Evolutionary conservation across 1,140 invertebrate genomes (phyloP).

Genomic region (Drosophila bipectinata): DNA sequence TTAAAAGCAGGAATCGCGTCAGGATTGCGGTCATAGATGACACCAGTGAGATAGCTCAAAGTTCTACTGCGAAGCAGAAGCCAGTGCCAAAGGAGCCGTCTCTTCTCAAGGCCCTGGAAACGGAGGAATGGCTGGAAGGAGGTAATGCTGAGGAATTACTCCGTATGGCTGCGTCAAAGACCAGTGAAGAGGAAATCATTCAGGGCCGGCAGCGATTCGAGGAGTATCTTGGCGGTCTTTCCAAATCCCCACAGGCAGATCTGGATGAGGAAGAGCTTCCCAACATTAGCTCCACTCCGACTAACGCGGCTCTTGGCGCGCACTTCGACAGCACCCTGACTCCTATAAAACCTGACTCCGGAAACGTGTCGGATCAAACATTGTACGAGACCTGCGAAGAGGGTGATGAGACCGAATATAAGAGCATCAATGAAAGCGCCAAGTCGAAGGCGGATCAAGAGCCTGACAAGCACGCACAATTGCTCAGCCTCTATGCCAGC

Average conservation of each 20-base stretch:
- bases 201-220: conserved; percentile 61
- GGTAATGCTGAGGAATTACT: conserved; percentile 85
- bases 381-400: conserved; percentile 64
- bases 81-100: not conserved
- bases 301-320: conserved; percentile 4
- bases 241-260: not conserved
- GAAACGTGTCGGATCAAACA: conserved; percentile 20
- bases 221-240: conserved; percentile 66
- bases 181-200: conserved; percentile 41
- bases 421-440: conserved; percentile 31
- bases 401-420: conserved; percentile 42
- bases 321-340: conserved; percentile 38
- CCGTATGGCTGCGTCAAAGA: conserved; percentile 66
- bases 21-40: conserved; percentile 73
- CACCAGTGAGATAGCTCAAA: conserved; percentile 9
- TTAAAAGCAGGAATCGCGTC: conserved; percentile 37
- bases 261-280: not conserved
- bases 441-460: not conserved
- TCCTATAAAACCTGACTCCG: conserved; percentile 34
- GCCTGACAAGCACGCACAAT: conserved; percentile 54
- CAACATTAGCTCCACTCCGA: conserved; percentile 59
- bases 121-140: conserved; percentile 87
- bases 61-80: not conserved
- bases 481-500: conserved; percentile 55
- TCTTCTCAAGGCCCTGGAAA: conserved; percentile 84